Conservation (phyloP, 92 coral and sea anemone genomes). For the Epizoanthus illoricatus region DNA sequence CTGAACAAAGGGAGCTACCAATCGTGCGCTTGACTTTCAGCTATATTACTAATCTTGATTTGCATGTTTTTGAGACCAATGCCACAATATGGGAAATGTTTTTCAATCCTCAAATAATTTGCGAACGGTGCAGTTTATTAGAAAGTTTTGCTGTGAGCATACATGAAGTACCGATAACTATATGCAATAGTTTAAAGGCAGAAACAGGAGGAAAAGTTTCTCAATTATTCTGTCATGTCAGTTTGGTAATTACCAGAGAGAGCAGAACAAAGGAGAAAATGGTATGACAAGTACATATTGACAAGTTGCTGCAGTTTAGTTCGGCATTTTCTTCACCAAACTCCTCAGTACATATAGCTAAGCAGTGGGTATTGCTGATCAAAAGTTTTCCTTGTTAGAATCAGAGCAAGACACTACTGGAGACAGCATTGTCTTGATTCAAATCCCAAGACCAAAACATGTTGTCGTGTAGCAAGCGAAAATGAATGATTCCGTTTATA, state of each 20-base stretch:
- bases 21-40: neutral
- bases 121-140: neutral
- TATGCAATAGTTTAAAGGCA: neutral
- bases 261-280: neutral
- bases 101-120: neutral
- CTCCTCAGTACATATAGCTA: too few species aligned
- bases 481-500: neutral
- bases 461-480: neutral
- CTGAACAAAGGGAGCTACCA: constrained; percentile 10
- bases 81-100: neutral
- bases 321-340: neutral
- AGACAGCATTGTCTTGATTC: constrained; percentile 1
- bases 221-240: neutral
- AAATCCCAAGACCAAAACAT: neutral
- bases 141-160: neutral
- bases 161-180: neutral
- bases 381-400: neutral
- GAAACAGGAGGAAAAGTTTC: neutral
- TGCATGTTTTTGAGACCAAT: constrained; percentile 33
- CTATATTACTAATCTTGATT: constrained; percentile 7
- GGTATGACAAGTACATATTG: neutral
- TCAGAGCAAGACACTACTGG: neutral
- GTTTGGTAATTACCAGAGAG: neutral
- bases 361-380: neutral
- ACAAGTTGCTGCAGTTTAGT: neutral